Base-by-base conservation (phyloP, 2,888 invertebrate species). In the Stegophylla sp. region DNA sequence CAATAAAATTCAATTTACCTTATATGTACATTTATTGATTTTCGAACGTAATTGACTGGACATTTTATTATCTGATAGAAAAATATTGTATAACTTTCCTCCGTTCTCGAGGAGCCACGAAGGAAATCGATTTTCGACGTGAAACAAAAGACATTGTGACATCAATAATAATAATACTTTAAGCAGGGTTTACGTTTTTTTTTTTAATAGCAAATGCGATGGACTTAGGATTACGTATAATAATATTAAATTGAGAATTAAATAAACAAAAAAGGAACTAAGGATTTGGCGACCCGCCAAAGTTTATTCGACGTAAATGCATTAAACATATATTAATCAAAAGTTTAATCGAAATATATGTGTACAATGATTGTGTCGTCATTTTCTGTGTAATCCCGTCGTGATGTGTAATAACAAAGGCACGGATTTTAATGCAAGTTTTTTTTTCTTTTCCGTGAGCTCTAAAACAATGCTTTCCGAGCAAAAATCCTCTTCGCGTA, bases 291-390 rank as follows among this genome's bases (percentile, higher is more conserved):
- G 12, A 56, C 56, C 56, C 56, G 0, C 20, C 56, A 56, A 56
- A 56, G n/a, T 56, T 20, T 23, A 20, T 20, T 56, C 20, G 20
- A 56, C 56, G 56, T 56, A 23, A 56, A 56, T 56, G 20, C 56
- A 56, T 23, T 56, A 56, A 56, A 56, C n/a, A n/a, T n/a, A n/a
- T 12, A 20, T 7, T 56, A 56, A 56, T 56, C 56, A 56, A 56
- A n/a, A 23, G 56, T 56, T 20, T 56, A 56, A 56, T 12, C 20
- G 56, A 56, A 56, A 56, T 56, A 23, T 56, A n/a, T 51, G n/a
- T 51, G 1, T 51, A 34, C 34, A 34, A 34, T 3, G 34, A 7
- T 7, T 34, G n/a, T n/a, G n/a, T n/a, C n/a, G 7, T 34, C 34
- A 34, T 34, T 34, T 34, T 34, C 3, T 34, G 7, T 20, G 10